Evolutionary conservation across 1,140 invertebrate genomes (phyloP).

Genomic region (Eueides isabella): DNA sequence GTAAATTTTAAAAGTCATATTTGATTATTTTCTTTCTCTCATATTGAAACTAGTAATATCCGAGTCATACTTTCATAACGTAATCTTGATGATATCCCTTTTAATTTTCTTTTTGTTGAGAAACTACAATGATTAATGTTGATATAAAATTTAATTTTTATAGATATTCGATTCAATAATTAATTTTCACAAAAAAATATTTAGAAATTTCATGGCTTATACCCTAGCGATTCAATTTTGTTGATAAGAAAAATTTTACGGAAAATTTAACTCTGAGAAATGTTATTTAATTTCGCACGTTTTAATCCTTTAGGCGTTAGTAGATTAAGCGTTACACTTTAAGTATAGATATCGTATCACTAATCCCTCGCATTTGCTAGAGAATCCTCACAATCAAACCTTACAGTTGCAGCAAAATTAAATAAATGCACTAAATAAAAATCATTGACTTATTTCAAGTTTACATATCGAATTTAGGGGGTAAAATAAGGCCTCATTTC

Average conservation of each 20-base stretch:
- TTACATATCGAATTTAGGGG: slow-evolving; percentile 30
- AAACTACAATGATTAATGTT: not conserved
- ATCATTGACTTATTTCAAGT: not conserved
- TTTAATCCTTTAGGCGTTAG: not conserved
- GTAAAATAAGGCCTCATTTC: slow-evolving; percentile 39
- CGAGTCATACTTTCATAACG: not conserved
- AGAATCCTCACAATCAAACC: slow-evolving; percentile 27
- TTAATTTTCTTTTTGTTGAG: not conserved
- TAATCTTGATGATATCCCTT: not conserved
- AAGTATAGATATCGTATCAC: slow-evolving; percentile 15
- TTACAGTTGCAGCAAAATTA: slow-evolving; percentile 11
- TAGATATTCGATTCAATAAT: not conserved
- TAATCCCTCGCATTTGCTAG: slow-evolving; percentile 23
- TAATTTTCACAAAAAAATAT: not conserved
- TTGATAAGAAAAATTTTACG: not conserved
- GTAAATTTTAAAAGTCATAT: not conserved
- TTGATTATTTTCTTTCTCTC: not conserved
- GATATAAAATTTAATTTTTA: not conserved
- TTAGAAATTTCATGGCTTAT: not conserved
- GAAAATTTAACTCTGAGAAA: not conserved
- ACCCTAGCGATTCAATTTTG: not conserved
- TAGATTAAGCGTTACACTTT: slow-evolving; percentile 15
- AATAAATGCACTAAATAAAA: slow-evolving; percentile 22
- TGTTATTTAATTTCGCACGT: not conserved
- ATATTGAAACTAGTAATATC: not conserved